Conservation (phyloP, 2,113 vertebrate species). For the Stegostoma tigrinum region DNA sequence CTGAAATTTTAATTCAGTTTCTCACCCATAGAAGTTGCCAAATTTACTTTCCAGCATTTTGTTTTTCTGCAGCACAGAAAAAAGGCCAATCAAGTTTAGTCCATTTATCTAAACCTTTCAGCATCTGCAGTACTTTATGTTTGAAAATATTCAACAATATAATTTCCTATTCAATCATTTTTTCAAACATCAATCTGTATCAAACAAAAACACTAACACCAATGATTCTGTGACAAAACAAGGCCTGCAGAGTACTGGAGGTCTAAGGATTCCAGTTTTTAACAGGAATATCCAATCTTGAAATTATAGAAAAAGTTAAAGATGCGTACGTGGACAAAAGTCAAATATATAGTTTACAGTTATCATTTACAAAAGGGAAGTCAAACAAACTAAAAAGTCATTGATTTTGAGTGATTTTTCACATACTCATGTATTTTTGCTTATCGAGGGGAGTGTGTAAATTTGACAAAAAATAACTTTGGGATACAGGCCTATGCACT, state of each 20-base stretch:
- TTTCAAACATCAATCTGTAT: conserved; percentile 6
- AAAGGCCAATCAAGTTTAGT: too few relatives aligned
- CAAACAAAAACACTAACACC: neutral
- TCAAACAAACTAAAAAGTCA: neutral
- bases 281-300: neutral
- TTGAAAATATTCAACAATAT: neutral
- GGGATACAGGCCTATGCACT: neutral
- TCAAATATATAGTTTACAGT: neutral
- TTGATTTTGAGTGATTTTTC: neutral
- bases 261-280: neutral
- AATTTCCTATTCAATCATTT: too few relatives aligned
- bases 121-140: too few relatives aligned
- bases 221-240: neutral
- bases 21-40: neutral
- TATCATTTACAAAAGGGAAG: neutral
- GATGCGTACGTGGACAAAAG: neutral
- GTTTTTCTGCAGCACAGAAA: neutral
- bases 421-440: neutral
- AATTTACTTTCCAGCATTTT: neutral
- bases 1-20: neutral
- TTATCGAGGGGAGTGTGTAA: neutral
- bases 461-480: neutral
- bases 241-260: neutral
- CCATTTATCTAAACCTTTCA: too few relatives aligned
- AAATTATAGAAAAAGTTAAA: neutral